A percentile compares a stretch with the other conserved stretches of the same genome.
phyloP scores from a whole-genome alignment of 2,113 vertebrate species.

The Vulpes ferrilata region DNA sequence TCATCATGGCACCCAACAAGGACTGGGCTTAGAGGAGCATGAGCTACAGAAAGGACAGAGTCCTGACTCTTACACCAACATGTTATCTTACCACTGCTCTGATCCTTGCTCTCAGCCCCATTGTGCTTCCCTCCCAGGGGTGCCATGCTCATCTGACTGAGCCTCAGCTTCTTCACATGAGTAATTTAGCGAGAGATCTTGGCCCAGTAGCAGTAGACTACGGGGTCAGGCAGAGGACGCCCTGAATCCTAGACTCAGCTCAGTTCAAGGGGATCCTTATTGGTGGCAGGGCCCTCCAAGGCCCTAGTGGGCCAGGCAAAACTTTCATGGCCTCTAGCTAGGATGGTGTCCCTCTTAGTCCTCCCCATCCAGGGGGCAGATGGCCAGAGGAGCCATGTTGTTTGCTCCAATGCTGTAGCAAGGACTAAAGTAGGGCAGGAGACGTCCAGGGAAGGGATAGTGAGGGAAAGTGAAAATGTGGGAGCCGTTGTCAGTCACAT shows the following conservation, averaged over 20 bases:
- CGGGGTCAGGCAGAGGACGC: not conserved
- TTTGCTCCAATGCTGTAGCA: constrained; percentile 79
- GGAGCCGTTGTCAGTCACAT: constrained; percentile 77
- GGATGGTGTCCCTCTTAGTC: not conserved
- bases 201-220: not conserved
- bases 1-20: not conserved
- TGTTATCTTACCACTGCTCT: not conserved
- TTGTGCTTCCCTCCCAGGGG: not conserved
- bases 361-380: constrained; percentile 61
- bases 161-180: not conserved
- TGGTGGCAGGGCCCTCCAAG: not conserved
- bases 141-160: not conserved
- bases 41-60: not conserved
- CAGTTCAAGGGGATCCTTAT: not conserved
- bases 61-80: not conserved
- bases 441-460: constrained; percentile 83
- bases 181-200: not conserved
- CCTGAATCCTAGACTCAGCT: not conserved
- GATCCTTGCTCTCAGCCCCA: not conserved
- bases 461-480: constrained; percentile 84
- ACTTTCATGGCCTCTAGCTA: not conserved
- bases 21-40: not conserved
- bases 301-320: not conserved
- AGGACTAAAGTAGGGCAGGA: constrained; percentile 91
- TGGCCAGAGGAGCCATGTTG: constrained; percentile 57